phyloP scores from a whole-genome alignment of 2,888 invertebrate genomes.

The Acrobasis consociella region DNA sequence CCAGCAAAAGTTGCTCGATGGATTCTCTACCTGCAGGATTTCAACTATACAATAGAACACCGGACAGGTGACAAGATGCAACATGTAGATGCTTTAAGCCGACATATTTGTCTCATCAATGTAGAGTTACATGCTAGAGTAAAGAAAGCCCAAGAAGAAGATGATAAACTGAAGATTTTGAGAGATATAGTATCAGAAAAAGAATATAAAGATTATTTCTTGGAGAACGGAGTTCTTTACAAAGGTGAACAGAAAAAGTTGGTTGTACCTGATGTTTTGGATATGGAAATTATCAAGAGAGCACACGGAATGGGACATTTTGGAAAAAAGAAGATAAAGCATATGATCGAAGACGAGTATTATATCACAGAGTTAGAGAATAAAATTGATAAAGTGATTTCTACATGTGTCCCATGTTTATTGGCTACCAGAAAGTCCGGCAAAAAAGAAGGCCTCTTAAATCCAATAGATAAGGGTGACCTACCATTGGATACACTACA shows the following conservation, averaged over 20 bases:
- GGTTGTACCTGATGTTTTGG: slow-evolving; percentile 46
- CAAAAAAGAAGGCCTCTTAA: slow-evolving; percentile 41
- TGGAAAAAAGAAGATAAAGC: slow-evolving; percentile 21
- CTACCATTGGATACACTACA: slow-evolving; percentile 42
- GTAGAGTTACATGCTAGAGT: slow-evolving; percentile 15
- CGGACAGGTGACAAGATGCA: slow-evolving; percentile 27
- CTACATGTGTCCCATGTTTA: slow-evolving; percentile 27
- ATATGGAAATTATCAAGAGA: slow-evolving; percentile 43
- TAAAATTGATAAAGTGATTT: slow-evolving; percentile 24
- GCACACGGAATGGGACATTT: slow-evolving; percentile 53
- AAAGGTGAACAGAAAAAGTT: slow-evolving; percentile 23
- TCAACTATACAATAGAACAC: slow-evolving; percentile 21
- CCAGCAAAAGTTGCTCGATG: slow-evolving; percentile 28
- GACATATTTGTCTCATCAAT: slow-evolving; percentile 22
- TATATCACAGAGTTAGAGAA: slow-evolving; percentile 33
- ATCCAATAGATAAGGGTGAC: slow-evolving; percentile 42
- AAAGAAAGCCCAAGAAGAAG: slow-evolving; percentile 26
- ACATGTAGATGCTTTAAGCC: slow-evolving; percentile 32
- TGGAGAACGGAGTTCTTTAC: slow-evolving; percentile 22
- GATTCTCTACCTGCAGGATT: slow-evolving; percentile 25
- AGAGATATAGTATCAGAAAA: slow-evolving; percentile 12
- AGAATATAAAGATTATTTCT: slow-evolving; percentile 28
- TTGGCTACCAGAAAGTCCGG: slow-evolving; percentile 33
- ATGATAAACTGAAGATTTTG: slow-evolving; percentile 20
- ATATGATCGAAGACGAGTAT: slow-evolving; percentile 37